Evolutionary conservation across 2,888 invertebrate species (phyloP).

Genomic region (Dorcus hopei): DNA sequence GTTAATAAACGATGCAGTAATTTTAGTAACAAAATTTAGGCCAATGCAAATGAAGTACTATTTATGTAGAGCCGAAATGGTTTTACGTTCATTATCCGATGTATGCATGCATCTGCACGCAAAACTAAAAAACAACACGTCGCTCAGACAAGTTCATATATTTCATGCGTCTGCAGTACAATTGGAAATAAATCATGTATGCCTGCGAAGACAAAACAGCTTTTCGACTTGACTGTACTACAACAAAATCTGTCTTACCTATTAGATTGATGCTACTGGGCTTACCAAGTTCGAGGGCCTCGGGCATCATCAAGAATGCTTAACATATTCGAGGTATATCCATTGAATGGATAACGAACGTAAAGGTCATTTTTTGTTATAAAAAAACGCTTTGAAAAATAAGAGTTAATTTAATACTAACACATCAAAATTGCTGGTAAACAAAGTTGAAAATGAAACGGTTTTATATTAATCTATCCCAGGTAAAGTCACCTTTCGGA

Average conservation of each 20-base stretch:
- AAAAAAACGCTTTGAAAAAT: no score
- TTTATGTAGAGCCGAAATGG: conserved; percentile 11
- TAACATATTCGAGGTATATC: neutral
- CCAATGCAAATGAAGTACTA: conserved; percentile 10
- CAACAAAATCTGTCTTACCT: conserved; percentile 42
- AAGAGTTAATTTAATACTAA: no score
- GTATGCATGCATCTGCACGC: conserved; percentile 27
- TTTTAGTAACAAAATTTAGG: neutral
- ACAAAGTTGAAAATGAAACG: no score
- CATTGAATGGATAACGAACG: no score
- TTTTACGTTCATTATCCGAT: conserved; percentile 25
- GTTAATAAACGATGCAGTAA: neutral
- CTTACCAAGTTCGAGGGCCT: conserved; percentile 33
- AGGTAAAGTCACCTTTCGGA: conserved; percentile 11
- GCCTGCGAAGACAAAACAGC: conserved; percentile 32
- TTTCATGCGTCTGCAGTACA: conserved; percentile 30
- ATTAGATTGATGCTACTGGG: conserved; percentile 44
- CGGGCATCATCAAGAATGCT: conserved; percentile 16
- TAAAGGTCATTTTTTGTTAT: no score
- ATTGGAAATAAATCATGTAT: conserved; percentile 37
- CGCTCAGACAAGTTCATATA: conserved; percentile 29
- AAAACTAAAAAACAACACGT: conserved; percentile 20
- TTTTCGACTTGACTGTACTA: conserved; percentile 37
- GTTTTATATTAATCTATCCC: no score
- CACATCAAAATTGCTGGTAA: no score